Evolutionary conservation across 2,113 vertebrate species (phyloP).

Genomic region (Scopus umbretta): DNA sequence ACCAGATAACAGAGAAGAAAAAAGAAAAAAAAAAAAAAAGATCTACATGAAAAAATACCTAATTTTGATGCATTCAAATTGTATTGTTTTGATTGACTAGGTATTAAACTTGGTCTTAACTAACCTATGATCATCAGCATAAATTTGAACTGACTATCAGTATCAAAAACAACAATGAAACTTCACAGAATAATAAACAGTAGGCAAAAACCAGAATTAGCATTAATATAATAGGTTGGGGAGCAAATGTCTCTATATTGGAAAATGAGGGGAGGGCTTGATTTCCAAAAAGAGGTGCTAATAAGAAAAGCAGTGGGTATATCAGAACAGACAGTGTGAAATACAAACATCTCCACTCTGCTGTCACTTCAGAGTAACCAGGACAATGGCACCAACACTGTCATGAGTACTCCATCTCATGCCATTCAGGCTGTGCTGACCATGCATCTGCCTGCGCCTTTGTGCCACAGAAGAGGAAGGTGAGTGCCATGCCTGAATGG

Average conservation of each 20-base stretch:
- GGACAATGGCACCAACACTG: not conserved
- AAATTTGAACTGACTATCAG: not conserved
- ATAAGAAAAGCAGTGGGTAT: not conserved
- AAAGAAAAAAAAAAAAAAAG: no score
- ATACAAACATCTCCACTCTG: not conserved
- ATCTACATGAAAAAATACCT: not conserved
- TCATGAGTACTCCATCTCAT: fast-evolving
- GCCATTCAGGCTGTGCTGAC: not conserved
- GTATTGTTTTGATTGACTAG: not conserved
- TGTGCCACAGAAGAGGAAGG: not conserved
- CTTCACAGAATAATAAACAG: not conserved
- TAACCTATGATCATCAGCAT: not conserved
- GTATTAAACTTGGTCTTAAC: not conserved
- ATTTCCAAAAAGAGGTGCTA: not conserved
- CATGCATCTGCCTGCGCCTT: not conserved
- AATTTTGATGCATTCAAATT: not conserved
- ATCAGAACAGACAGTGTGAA: not conserved
- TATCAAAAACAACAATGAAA: not conserved
- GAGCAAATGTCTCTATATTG: not conserved
- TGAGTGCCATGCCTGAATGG: fast-evolving
- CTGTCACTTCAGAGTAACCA: not conserved
- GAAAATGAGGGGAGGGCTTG: not conserved
- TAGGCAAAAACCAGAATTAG: not conserved
- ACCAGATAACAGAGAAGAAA: not conserved
- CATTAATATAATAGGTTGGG: not conserved